phyloP scores from a whole-genome alignment of 2,113 vertebrate species.

The Ceyx cyanopectus region DNA sequence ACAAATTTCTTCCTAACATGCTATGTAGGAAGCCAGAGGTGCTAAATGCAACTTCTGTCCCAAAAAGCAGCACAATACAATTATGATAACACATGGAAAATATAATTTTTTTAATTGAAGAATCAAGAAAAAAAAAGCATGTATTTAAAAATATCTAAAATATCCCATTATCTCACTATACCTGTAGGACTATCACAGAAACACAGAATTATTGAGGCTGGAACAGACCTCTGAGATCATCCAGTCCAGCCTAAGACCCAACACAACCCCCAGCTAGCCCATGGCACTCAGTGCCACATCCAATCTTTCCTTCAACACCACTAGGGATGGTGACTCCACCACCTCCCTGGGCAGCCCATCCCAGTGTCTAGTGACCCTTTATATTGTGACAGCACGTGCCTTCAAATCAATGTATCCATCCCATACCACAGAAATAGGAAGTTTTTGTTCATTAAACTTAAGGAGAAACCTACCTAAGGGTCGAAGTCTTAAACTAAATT shows the following conservation, averaged over 20 bases:
- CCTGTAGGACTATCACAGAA: neutral
- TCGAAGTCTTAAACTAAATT: neutral
- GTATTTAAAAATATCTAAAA: neutral
- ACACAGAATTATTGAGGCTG: too few species aligned
- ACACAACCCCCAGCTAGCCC: too few species aligned
- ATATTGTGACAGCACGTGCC: neutral
- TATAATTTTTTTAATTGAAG: neutral
- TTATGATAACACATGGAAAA: neutral
- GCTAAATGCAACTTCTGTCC: neutral
- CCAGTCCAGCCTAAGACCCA: too few species aligned
- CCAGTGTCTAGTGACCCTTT: too few species aligned
- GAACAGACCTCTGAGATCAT: too few species aligned
- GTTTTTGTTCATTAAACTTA: neutral
- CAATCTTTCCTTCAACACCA: too few species aligned
- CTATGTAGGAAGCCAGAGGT: neutral
- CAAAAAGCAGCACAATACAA: neutral
- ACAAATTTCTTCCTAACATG: neutral
- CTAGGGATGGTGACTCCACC: too few species aligned
- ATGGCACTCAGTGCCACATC: too few species aligned
- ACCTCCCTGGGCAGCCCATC: too few species aligned
- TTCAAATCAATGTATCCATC: neutral
- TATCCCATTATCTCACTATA: neutral
- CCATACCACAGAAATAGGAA: neutral
- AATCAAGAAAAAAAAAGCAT: neutral
- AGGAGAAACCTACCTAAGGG: neutral